These are phyloP conservation scores for Drosophila affinis DNA, from an alignment of 2,888 invertebrate species.

Conservation along the genomic window DNA sequence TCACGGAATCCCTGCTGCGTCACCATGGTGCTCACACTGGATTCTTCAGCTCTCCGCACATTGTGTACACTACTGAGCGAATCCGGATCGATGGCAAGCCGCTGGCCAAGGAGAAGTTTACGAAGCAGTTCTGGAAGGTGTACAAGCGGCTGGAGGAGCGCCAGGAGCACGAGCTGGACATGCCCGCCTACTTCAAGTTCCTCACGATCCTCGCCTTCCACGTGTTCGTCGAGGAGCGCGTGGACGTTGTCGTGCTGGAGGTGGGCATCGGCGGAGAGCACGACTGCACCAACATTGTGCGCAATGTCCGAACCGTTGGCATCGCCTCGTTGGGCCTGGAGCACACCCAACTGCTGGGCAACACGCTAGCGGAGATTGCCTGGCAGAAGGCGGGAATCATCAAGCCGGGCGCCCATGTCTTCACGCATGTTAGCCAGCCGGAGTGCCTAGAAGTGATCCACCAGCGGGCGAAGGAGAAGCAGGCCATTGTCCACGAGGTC, in stretches of 20 bases:
- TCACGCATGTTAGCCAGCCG: slow-evolving; percentile 88
- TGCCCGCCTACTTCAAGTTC: slow-evolving; percentile 98
- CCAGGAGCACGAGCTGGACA: slow-evolving; percentile 87
- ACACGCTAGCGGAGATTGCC: slow-evolving; percentile 93
- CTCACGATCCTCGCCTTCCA: slow-evolving; percentile 95
- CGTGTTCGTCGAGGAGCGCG: slow-evolving; percentile 92
- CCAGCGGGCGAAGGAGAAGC: slow-evolving; percentile 86
- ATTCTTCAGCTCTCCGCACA: slow-evolving; percentile 97
- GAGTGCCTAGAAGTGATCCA: slow-evolving; percentile 88
- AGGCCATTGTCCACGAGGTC: slow-evolving; percentile 88
- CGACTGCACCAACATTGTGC: slow-evolving; percentile 96
- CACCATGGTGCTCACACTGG: slow-evolving; percentile 94
- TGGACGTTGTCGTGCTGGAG: slow-evolving; percentile 97
- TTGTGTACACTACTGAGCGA: slow-evolving; percentile 95
- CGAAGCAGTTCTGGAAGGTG: slow-evolving; percentile 92
- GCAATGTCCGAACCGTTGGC: slow-evolving; percentile 93
- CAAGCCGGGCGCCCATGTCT: slow-evolving; percentile 89
- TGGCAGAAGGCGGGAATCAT: slow-evolving; percentile 98
- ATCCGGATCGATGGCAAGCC: slow-evolving; percentile 94
- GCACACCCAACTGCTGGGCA: slow-evolving; percentile 92
- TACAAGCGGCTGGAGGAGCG: slow-evolving; percentile 86
- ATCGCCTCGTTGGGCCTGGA: slow-evolving; percentile 96
- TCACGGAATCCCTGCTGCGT: slow-evolving; percentile 94
- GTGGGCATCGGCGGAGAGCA: slow-evolving; percentile 98
- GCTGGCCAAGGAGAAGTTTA: slow-evolving; percentile 89